Base-by-base conservation (phyloP, 2,113 vertebrate species). In the Sorex araneus region DNA sequence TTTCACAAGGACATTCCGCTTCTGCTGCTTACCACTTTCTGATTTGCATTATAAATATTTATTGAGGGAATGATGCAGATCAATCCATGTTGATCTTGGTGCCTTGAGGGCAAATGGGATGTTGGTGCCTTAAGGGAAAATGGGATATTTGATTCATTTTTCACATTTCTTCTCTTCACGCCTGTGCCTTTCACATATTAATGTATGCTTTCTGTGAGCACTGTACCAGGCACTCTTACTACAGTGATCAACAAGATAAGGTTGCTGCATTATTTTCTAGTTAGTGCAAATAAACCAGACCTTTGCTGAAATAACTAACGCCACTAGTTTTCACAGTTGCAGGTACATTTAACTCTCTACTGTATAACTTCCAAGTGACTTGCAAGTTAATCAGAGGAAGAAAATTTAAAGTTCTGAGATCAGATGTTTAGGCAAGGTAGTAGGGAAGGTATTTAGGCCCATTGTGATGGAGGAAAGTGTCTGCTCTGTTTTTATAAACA, bases 21-120 rank as follows among this genome's bases (percentile, higher is more conserved):
- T 30, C 1, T 27, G 28, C 15, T n/a, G n/a, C 12, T 83, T 71
- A 71, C 12, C 23, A 69, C 23, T 75, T 70, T 40, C 70, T 1
- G 2, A 28, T 77, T 92, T 94, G n/a, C 9, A 40, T 89, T 86
- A 50, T 74, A 80, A 50, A 6, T 60, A 75, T 74, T 90, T 90
- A 63, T 30, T 78, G 77, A 89, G n/a, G n/a, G 32, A 57, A 73
- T 73, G n/a, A 27, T 21, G 28, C 19, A 79, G 81, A 90, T 21
- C 45, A 36, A 70, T n/a, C 60, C 67, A n/a, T 69, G 70, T 45
- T 91, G 60, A 43, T 54, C 0, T 25, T 83, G 83, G 40, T 73
- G 69, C 25, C 23, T 83, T 70, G 28, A 71, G 16, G 69, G 30
- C 27, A 64, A 47, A 3, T 1, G 8, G 45, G 32, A 7, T 18